phyloP scores from a whole-genome alignment of 2,113 vertebrate genomes.

The Saguinus midas region DNA sequence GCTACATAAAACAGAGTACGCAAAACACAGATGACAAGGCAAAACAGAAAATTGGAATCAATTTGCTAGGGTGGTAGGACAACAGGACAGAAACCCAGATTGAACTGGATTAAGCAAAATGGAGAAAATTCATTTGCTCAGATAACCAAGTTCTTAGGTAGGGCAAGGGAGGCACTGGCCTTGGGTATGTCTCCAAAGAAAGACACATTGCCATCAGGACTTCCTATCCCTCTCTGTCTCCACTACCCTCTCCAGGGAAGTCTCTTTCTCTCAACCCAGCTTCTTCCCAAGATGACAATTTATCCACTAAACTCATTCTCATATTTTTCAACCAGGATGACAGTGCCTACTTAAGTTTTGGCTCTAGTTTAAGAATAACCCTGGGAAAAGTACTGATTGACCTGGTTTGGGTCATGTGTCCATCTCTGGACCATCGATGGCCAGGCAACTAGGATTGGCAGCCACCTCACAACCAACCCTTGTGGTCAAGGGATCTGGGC shows the following conservation, averaged over 20 bases:
- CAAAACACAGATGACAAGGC: neutral
- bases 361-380: neutral
- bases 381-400: neutral
- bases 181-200: neutral
- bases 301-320: neutral
- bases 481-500: neutral
- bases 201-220: neutral
- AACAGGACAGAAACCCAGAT: neutral
- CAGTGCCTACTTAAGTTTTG: neutral
- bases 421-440: neutral
- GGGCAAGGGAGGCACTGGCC: neutral
- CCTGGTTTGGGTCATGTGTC: neutral
- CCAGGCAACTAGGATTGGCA: neutral
- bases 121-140: neutral
- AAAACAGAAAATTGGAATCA: neutral
- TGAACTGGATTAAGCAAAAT: neutral
- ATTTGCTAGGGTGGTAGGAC: neutral
- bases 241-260: neutral
- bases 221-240: neutral
- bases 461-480: neutral
- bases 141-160: neutral
- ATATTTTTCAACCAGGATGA: neutral
- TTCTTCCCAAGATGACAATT: neutral
- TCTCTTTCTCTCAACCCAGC: neutral
- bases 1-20: neutral